phyloP scores from a whole-genome alignment of 2,113 vertebrate species.

The Vidua chalybeata region DNA sequence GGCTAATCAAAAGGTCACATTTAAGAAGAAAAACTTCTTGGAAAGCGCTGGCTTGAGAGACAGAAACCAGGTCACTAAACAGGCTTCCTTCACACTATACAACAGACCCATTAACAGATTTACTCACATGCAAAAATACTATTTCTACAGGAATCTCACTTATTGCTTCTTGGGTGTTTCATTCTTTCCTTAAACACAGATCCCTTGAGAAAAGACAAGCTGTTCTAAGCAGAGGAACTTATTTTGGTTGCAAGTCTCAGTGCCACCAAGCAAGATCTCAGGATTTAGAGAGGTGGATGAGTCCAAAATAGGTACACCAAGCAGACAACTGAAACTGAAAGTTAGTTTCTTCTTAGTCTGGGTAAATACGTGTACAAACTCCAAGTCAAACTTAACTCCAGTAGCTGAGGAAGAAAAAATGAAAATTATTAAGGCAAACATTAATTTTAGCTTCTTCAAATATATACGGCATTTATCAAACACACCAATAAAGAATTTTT shows the following conservation, averaged over 20 bases:
- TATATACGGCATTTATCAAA: neutral
- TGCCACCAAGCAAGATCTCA: neutral
- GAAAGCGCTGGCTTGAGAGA: neutral
- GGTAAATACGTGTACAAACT: constrained; percentile 32
- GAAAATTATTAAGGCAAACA: constrained; percentile 32
- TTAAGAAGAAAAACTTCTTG: neutral
- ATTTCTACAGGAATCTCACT: neutral
- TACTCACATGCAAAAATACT: neutral
- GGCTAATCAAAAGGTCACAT: neutral
- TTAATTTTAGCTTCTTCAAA: constrained; percentile 1
- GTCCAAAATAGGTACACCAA: constrained; percentile 6
- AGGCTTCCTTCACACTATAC: neutral
- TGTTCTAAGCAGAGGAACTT: neutral
- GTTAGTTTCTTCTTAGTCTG: constrained; percentile 48
- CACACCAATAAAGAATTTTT: neutral
- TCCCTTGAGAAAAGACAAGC: neutral
- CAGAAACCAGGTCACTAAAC: neutral
- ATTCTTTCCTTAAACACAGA: neutral
- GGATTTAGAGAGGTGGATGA: neutral
- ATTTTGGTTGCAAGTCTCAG: neutral
- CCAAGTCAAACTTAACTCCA: constrained; percentile 54
- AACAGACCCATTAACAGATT: neutral
- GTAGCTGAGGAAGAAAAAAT: constrained; percentile 58
- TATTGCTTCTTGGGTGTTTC: neutral
- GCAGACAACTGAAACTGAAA: constrained; percentile 24